Percentiles rank a stretch among this genome's conserved stretches.
Evolutionary conservation across 2,797 vertebrate genomes (phyloP).

Genomic region (Gymnoscopelus microlampas): DNA sequence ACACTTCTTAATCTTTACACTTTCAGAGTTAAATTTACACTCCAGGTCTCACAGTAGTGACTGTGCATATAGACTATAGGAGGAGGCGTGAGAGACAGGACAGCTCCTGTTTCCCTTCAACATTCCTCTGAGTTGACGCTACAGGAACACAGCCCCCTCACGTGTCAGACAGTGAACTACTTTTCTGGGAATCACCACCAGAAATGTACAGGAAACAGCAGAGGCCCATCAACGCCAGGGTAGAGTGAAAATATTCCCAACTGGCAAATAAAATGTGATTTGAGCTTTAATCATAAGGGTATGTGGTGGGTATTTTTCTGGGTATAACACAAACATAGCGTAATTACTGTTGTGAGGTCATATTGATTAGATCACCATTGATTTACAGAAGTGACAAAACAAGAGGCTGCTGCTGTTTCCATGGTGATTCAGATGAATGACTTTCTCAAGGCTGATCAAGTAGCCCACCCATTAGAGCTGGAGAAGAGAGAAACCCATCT

Average conservation of each 20-base stretch:
- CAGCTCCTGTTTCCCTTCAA: slow-evolving; percentile 37
- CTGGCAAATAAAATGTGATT: too few species aligned
- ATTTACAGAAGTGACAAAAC: slow-evolving; percentile 20
- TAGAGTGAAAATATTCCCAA: slow-evolving; percentile 22
- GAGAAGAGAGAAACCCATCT: neutral
- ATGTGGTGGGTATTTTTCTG: too few species aligned
- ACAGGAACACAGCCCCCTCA: slow-evolving; percentile 40
- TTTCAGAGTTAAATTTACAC: too few species aligned
- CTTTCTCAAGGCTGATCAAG: neutral
- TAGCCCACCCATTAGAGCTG: slow-evolving; percentile 1
- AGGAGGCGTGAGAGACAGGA: slow-evolving; percentile 27
- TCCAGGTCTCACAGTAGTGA: too few species aligned
- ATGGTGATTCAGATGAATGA: slow-evolving; percentile 39
- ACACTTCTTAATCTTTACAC: too few species aligned
- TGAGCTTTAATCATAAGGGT: too few species aligned
- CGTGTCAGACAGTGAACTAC: slow-evolving; percentile 23
- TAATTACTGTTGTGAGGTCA: neutral
- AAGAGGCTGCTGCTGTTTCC: slow-evolving; percentile 26
- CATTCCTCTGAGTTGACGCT: slow-evolving; percentile 63
- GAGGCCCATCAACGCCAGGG: slow-evolving; percentile 13
- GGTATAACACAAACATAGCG: neutral
- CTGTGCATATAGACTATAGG: neutral
- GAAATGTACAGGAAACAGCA: slow-evolving; percentile 13
- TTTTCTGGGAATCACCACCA: slow-evolving; percentile 27
- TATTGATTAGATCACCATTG: slow-evolving; percentile 1